Evolutionary conservation across 2,113 vertebrate genomes (phyloP).

Genomic region (Cyphomyrus discorhynchus): DNA sequence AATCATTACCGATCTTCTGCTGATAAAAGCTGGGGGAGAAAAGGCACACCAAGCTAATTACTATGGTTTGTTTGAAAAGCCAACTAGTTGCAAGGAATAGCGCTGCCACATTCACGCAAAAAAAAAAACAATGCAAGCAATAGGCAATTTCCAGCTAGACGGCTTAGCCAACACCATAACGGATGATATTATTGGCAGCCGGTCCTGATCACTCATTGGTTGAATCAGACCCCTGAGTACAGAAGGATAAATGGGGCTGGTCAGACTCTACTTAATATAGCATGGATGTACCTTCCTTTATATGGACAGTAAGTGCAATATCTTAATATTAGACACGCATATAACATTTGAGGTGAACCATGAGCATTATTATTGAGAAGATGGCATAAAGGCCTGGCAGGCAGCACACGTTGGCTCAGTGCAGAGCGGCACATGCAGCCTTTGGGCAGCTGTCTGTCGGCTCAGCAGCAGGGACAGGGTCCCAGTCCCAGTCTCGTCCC

Average conservation of each 20-base stretch:
- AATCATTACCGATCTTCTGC: constrained; percentile 33
- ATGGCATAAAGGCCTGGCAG: neutral
- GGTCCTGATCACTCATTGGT: neutral
- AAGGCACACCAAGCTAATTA: constrained; percentile 27
- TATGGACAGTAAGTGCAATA: neutral
- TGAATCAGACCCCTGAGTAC: neutral
- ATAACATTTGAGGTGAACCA: neutral
- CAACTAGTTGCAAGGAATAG: constrained; percentile 14
- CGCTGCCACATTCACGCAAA: too few species aligned
- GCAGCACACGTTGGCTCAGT: neutral
- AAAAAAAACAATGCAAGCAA: neutral
- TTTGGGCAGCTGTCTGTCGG: neutral
- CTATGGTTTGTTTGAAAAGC: constrained; percentile 27
- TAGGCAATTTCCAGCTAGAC: neutral
- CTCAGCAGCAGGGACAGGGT: neutral
- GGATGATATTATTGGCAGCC: neutral
- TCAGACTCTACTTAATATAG: neutral
- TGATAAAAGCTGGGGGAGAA: constrained; percentile 12
- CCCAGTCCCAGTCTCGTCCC: neutral
- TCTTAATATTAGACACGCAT: neutral
- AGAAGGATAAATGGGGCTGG: neutral
- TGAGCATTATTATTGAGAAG: neutral
- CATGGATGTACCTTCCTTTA: neutral
- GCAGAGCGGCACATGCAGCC: neutral
- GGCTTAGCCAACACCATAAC: neutral